Percentiles rank a stretch among this genome's conserved stretches.
Conservation (phyloP, 2,888 invertebrate species). For the Frankliniella intonsa region DNA sequence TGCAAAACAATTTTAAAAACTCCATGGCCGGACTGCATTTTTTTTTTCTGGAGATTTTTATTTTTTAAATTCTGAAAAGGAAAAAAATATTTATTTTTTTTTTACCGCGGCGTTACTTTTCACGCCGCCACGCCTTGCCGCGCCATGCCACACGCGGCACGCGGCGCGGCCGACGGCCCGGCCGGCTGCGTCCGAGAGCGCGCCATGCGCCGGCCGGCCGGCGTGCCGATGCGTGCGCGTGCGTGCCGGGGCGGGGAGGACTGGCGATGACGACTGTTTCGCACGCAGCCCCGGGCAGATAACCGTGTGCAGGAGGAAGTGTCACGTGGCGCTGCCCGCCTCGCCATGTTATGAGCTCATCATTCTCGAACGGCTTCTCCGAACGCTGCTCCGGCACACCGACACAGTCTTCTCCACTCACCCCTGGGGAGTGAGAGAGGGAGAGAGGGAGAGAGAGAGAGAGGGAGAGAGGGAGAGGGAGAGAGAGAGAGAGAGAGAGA, state of each 20-base stretch:
- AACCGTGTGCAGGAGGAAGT: neutral
- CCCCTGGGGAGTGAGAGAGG: neutral
- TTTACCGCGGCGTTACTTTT: no score
- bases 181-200: neutral
- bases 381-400: neutral
- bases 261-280: no score
- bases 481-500: neutral
- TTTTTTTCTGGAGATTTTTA: no score
- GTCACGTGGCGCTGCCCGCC: neutral
- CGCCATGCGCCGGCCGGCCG: no score
- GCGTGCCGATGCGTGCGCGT: no score
- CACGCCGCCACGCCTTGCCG: no score
- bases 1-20: no score
- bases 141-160: neutral
- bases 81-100: no score
- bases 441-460: neutral
- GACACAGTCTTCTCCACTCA: neutral
- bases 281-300: slow-evolving; percentile 1
- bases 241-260: no score
- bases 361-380: slow-evolving; percentile 16
- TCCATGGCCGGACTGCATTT: no score
- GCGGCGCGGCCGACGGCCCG: neutral
- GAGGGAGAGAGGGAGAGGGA: neutral
- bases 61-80: no score
- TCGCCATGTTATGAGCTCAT: neutral